phyloP scores from a whole-genome alignment of 2,888 invertebrate genomes.

The Clistopyga incitator region DNA sequence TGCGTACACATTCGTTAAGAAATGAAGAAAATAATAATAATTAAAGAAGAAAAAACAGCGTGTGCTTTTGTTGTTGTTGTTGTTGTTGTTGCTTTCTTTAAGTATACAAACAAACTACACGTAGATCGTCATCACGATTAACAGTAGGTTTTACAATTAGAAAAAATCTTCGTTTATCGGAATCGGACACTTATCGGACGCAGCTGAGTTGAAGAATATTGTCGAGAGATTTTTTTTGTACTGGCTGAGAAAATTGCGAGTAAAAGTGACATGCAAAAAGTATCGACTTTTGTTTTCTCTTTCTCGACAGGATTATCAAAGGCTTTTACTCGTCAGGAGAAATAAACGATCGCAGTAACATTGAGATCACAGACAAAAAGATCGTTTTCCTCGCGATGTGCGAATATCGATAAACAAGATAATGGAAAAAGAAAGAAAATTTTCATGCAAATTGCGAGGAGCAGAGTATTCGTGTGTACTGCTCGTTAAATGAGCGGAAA shows the following conservation, averaged over 20 bases:
- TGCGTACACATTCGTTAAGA: slow-evolving; percentile 38
- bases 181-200: slow-evolving; percentile 12
- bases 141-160: slow-evolving; percentile 30
- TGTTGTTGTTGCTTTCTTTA: not conserved
- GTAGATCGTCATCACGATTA: slow-evolving; percentile 34
- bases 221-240: slow-evolving; percentile 36
- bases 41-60: slow-evolving; percentile 21
- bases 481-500: slow-evolving; percentile 32
- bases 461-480: slow-evolving; percentile 30
- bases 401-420: slow-evolving; percentile 11
- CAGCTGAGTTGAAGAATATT: slow-evolving; percentile 39
- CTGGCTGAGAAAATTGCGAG: slow-evolving; percentile 13
- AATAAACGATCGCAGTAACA: slow-evolving; percentile 5
- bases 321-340: not conserved
- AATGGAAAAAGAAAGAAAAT: not conserved
- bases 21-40: slow-evolving; percentile 29
- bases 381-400: slow-evolving; percentile 22
- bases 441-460: slow-evolving; percentile 36
- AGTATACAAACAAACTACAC: slow-evolving; percentile 28
- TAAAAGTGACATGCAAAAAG: slow-evolving; percentile 6
- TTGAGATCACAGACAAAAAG: slow-evolving; percentile 53
- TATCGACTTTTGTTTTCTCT: not conserved
- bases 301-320: slow-evolving; percentile 2
- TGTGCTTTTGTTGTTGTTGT: not conserved
- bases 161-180: slow-evolving; percentile 33